Evolutionary conservation across 2,888 invertebrate species (phyloP).

Genomic region (Dugesia japonica): DNA sequence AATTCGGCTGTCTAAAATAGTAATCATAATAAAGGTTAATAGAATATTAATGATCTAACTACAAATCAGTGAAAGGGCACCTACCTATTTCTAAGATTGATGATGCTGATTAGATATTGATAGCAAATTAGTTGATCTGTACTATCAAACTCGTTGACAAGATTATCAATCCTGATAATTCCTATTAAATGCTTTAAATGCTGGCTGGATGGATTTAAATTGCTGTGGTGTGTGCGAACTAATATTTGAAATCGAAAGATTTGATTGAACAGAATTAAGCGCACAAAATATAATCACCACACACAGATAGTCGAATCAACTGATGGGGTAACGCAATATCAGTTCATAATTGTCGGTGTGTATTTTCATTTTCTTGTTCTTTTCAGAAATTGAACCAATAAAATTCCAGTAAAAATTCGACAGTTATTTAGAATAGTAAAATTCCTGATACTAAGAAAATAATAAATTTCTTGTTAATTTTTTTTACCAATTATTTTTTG

Average conservation of each 20-base stretch:
- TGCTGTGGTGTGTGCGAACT: not conserved
- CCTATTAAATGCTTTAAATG: slow-evolving; percentile 13
- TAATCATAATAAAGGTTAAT: too few species aligned
- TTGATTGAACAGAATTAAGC: slow-evolving; percentile 13
- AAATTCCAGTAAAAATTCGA: not conserved
- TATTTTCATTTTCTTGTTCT: slow-evolving; percentile 1
- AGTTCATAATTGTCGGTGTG: slow-evolving; percentile 15
- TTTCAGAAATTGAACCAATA: not conserved
- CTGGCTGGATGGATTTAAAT: slow-evolving; percentile 1
- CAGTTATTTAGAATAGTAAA: not conserved
- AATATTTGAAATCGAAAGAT: slow-evolving; percentile 3
- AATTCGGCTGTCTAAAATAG: too few species aligned
- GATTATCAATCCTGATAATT: slow-evolving; percentile 16
- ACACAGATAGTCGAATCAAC: slow-evolving; percentile 2
- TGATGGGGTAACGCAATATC: slow-evolving; percentile 12
- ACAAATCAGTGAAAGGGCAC: slow-evolving; percentile 11
- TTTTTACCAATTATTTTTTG: not conserved
- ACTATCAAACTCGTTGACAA: slow-evolving; percentile 11
- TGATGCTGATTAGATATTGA: slow-evolving; percentile 16
- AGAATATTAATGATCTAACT: not conserved
- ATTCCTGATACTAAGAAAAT: too few species aligned
- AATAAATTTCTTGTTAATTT: not conserved
- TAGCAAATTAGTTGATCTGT: slow-evolving; percentile 13
- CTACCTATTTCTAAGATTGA: not conserved
- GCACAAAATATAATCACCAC: not conserved